Conservation (phyloP, 2,113 vertebrate species). For the Oophaga pumilio region DNA sequence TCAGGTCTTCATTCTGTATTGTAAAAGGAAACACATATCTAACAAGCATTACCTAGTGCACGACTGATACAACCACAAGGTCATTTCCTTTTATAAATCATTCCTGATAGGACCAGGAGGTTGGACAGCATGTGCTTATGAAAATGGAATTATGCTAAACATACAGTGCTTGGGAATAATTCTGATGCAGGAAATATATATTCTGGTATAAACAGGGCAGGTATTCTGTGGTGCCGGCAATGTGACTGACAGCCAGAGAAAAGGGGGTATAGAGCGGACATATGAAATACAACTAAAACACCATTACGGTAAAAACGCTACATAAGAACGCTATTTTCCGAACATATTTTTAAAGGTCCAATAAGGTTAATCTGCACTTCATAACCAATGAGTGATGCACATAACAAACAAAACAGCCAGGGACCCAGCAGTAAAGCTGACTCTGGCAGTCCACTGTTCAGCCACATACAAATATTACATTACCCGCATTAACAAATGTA, state of each 20-base stretch:
- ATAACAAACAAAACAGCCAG: not conserved
- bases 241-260: not conserved
- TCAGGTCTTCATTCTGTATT: not conserved
- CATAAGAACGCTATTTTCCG: not conserved
- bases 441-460: too few species aligned
- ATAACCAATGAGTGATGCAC: not conserved
- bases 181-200: not conserved
- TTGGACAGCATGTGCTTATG: constrained; percentile 4
- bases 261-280: not conserved
- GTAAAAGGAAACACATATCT: not conserved
- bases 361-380: not conserved
- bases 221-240: not conserved
- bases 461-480: too few species aligned
- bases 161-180: not conserved
- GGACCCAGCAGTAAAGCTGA: too few species aligned
- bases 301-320: not conserved
- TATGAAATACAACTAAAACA: not conserved
- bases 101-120: not conserved
- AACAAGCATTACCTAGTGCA: not conserved
- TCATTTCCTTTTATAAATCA: not conserved
- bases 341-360: not conserved
- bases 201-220: not conserved
- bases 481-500: too few species aligned
- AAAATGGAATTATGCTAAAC: constrained; percentile 23
- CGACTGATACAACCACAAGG: not conserved